Evolutionary conservation across 2,797 vertebrate genomes (phyloP).

Genomic region (Propithecus perrieri): DNA sequence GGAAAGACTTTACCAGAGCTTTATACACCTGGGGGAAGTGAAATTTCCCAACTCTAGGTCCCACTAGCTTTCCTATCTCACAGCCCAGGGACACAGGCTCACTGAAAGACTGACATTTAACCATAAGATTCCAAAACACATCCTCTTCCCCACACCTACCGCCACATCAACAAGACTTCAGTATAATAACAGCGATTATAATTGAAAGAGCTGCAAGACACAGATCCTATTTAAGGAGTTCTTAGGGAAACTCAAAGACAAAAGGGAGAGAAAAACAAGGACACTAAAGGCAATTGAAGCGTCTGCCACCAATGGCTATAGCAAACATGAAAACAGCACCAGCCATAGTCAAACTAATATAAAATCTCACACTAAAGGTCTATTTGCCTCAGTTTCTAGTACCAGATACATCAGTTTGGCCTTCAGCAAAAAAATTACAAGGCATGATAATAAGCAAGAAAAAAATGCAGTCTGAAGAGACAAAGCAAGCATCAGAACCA

Average conservation of each 20-base stretch:
- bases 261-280: background rate
- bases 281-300: background rate
- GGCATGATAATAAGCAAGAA: background rate
- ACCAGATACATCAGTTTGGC: background rate
- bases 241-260: background rate
- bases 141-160: background rate
- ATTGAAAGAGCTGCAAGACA: background rate
- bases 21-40: background rate
- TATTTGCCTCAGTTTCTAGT: background rate
- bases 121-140: background rate
- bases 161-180: background rate
- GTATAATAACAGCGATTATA: background rate
- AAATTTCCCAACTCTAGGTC: background rate
- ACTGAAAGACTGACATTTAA: background rate
- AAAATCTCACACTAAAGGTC: background rate
- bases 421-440: background rate
- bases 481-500: background rate
- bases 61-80: background rate
- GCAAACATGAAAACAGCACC: background rate
- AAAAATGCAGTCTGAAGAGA: background rate
- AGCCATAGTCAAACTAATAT: background rate
- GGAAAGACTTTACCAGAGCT: background rate
- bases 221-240: background rate
- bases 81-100: background rate
- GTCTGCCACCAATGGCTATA: background rate